Base-by-base conservation (phyloP, 2,888 invertebrate species). In the Mesorhabditis spiculigera region DNA sequence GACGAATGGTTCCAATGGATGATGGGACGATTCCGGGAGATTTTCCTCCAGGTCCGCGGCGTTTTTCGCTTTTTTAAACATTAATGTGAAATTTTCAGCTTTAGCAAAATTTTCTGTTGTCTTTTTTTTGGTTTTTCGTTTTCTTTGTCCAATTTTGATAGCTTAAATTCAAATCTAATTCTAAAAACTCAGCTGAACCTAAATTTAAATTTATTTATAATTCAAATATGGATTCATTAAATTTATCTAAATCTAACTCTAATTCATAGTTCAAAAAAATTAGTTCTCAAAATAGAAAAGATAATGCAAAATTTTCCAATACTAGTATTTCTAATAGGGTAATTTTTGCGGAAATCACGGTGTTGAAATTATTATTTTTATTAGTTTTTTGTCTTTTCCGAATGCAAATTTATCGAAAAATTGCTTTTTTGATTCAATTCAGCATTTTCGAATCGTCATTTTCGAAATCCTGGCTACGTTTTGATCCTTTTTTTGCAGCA, bases 1-100 rank as follows among this genome's bases (percentile, higher is more conserved):
- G 75, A 77, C 63, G 91, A 92, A 86, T 96, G 95, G 95, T 97
- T 95, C 89, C 91, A 91, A 82, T 95, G 94, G 92, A 95, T 95
- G 5, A 91, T 94, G 78, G 96, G 95, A 69, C 89, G 97, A 74
- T 89, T 98, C 74, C 93, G 94, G 77, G 95, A 97, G 89, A 93
- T 97, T 44, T 95, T 97, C 88, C 90, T 96, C 5, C 5, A 44
- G 71, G 75, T 75, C 16, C 13, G 67, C n/a, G 8, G 8, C 3
- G 16, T n/a, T 10, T 10, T 28, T 28, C 28, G 28, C 28, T 1
- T 1, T 28, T 28, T 28, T 28, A 28, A 28, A 28, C 28, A 1
- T 28, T 28, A 28, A 28, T 28, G 1, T 28, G 3, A 28, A 28
- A 28, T 28, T 28, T n/a, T n/a, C n/a, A n/a, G n/a, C n/a, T n/a